phyloP scores from a whole-genome alignment of 2,113 vertebrate species.

The Callipepla squamata region DNA sequence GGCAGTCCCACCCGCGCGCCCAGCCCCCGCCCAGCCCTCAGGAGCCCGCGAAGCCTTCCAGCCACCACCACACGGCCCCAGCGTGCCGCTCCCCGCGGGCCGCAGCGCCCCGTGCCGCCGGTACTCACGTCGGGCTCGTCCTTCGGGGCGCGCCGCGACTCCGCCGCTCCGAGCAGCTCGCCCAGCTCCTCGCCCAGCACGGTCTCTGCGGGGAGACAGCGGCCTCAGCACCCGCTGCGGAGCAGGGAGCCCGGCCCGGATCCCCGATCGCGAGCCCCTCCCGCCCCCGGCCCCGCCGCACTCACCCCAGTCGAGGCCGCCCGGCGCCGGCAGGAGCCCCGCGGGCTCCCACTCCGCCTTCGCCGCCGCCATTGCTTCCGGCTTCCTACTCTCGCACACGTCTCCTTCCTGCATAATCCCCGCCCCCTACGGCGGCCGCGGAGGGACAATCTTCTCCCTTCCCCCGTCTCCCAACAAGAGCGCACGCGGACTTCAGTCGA shows the following conservation, averaged over 20 bases:
- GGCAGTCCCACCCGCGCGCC: no score
- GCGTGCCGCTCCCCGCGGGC: no score
- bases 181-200: constrained; percentile 88
- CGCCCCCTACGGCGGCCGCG: background rate
- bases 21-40: no score
- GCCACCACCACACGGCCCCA: no score
- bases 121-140: constrained; percentile 83
- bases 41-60: no score
- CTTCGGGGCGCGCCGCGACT: constrained; percentile 73
- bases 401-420: background rate
- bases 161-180: constrained; percentile 82
- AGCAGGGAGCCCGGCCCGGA: no score
- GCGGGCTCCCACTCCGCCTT: background rate
- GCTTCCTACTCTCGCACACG: constrained; percentile 10
- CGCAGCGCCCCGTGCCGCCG: background rate
- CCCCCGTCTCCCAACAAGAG: background rate
- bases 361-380: constrained; percentile 23
- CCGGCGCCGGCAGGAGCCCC: background rate
- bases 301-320: constrained; percentile 59
- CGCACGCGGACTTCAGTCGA: background rate
- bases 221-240: background rate
- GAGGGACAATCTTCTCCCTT: background rate
- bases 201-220: constrained; percentile 78
- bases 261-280: no score
- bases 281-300: background rate